phyloP scores from a whole-genome alignment of 2,797 vertebrate species.

The Microchirus variegatus region DNA sequence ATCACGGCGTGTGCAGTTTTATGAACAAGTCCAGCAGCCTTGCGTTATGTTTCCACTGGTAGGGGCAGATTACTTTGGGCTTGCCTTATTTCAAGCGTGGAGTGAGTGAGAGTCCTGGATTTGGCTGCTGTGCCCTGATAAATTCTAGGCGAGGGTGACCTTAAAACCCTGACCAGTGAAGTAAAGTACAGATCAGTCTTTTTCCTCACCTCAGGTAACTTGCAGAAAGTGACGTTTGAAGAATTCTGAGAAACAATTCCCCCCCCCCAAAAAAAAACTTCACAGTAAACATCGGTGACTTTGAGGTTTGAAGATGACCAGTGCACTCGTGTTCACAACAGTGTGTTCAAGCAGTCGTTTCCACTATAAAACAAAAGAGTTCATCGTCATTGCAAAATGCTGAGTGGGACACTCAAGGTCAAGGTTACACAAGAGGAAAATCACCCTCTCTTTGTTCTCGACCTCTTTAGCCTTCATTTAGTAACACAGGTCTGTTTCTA shows the following conservation, averaged over 20 bases:
- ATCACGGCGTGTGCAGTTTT: constrained; percentile 10
- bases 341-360: background rate
- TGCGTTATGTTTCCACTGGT: background rate
- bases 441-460: constrained; percentile 1
- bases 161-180: too few relatives aligned
- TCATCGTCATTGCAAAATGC: constrained; percentile 1
- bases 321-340: background rate
- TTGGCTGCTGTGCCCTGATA: background rate
- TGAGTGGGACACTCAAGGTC: constrained; percentile 18
- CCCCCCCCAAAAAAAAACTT: too few relatives aligned
- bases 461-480: constrained; percentile 21
- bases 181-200: background rate
- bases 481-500: constrained; percentile 28
- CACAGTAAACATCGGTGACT: too few relatives aligned
- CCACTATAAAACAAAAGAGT: constrained; percentile 5
- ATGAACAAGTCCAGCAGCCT: constrained; percentile 4
- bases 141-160: background rate
- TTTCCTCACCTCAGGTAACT: background rate
- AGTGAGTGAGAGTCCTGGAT: background rate
- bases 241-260: too few relatives aligned
- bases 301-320: too few relatives aligned
- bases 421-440: constrained; percentile 40
- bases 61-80: background rate
- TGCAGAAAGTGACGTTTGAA: background rate
- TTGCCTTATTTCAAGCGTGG: background rate